Conservation (phyloP, 2,113 vertebrate genomes). For the Phylloscopus trochiloides region DNA sequence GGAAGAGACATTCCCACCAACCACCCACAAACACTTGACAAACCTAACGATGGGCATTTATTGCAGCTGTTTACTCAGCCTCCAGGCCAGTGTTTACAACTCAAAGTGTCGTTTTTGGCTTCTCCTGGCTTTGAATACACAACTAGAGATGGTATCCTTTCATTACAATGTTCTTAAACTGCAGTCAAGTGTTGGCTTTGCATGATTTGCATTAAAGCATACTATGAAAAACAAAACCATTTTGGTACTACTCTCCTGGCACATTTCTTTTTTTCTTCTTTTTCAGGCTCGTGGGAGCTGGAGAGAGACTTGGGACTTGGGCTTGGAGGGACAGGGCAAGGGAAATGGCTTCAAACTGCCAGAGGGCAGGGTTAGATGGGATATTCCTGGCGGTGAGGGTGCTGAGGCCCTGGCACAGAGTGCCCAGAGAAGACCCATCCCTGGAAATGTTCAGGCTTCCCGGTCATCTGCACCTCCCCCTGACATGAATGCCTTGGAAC, state of each 20-base stretch:
- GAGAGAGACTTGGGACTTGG: neutral
- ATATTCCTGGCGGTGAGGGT: neutral
- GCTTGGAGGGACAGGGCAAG: neutral
- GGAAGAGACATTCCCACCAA: neutral
- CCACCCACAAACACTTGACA: neutral
- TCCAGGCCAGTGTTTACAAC: neutral
- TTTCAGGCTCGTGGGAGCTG: neutral
- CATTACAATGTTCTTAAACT: neutral
- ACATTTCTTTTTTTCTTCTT: neutral
- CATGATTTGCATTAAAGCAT: neutral
- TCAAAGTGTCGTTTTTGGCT: neutral
- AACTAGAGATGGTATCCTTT: neutral
- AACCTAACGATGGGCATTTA: neutral
- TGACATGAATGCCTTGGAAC: rapidly evolving
- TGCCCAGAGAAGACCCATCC: neutral
- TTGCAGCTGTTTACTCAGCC: neutral
- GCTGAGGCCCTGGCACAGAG: rapidly evolving
- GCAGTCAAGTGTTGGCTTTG: neutral
- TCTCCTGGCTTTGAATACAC: neutral
- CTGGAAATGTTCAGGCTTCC: neutral
- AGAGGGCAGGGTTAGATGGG: neutral
- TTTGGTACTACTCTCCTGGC: neutral
- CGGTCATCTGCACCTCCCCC: neutral
- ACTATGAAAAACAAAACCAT: neutral
- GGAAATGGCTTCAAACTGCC: neutral